These are phyloP conservation scores for Champsocephalus gunnari DNA, from an alignment of 2,797 vertebrate genomes.

Conservation along the genomic window DNA sequence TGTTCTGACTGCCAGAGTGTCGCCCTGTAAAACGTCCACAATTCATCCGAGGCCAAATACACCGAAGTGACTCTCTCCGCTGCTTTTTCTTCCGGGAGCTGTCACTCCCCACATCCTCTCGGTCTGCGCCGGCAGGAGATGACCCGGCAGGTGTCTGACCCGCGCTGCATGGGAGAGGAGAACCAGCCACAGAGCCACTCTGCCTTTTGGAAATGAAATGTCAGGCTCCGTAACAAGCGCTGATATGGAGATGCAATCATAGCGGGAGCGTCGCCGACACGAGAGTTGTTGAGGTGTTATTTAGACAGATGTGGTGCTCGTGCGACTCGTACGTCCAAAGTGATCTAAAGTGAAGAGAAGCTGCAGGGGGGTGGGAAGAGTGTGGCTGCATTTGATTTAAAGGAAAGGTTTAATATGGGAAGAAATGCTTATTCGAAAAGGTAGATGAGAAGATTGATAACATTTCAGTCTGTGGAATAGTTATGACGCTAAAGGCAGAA, in stretches of 20 bases:
- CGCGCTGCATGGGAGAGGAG: slow-evolving; percentile 46
- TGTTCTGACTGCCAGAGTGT: slow-evolving; percentile 43
- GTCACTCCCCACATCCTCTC: slow-evolving; percentile 64
- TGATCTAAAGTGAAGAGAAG: slow-evolving; percentile 29
- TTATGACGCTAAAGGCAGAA: not conserved
- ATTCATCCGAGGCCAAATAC: slow-evolving; percentile 45
- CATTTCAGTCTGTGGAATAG: not conserved
- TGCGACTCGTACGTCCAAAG: slow-evolving; percentile 34
- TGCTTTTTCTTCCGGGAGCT: slow-evolving; percentile 62
- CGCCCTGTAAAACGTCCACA: slow-evolving; percentile 47
- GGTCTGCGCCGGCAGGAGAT: slow-evolving; percentile 52
- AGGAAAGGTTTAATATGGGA: slow-evolving; percentile 2
- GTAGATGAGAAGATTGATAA: slow-evolving; percentile 16
- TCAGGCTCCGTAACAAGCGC: slow-evolving; percentile 40
- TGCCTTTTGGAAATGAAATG: slow-evolving; percentile 69
- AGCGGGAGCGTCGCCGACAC: slow-evolving; percentile 13
- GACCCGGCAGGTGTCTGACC: slow-evolving; percentile 71
- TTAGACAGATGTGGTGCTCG: slow-evolving; percentile 57
- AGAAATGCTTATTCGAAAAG: not conserved
- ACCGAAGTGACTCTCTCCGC: slow-evolving; percentile 54
- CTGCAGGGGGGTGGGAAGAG: slow-evolving; percentile 1
- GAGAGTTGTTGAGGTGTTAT: slow-evolving; percentile 51
- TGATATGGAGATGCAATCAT: slow-evolving; percentile 37
- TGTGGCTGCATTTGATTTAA: slow-evolving; percentile 33
- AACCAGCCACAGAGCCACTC: slow-evolving; percentile 47